Conservation (phyloP, 2,888 invertebrate species). For the Zaprionus lineosus region DNA sequence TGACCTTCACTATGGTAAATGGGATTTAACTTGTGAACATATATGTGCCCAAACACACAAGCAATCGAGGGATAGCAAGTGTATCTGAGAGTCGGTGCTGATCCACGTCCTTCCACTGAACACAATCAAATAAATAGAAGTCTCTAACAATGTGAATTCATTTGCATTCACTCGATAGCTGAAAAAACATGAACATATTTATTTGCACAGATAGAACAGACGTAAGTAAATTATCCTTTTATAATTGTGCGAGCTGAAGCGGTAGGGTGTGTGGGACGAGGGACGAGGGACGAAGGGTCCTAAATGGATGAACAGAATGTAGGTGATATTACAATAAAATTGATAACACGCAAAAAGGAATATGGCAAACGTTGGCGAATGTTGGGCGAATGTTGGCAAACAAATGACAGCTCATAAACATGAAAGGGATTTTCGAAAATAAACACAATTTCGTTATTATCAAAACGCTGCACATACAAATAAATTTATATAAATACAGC, state of each 20-base stretch:
- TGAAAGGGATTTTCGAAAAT: conserved; percentile 49
- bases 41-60: no score
- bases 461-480: conserved; percentile 57
- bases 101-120: no score
- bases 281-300: no score
- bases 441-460: conserved; percentile 49
- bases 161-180: no score
- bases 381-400: conserved; percentile 33
- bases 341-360: conserved; percentile 38
- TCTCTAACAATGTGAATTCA: no score
- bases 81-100: no score
- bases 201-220: conserved; percentile 28
- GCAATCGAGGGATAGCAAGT: no score
- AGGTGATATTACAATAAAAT: conserved; percentile 45
- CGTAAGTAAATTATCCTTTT: conserved; percentile 1
- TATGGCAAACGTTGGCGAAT: conserved; percentile 15
- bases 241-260: background rate
- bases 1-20: no score
- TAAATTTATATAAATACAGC: conserved; percentile 58
- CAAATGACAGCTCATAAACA: conserved; percentile 49
- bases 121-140: no score
- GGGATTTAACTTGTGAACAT: no score
- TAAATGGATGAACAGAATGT: conserved; percentile 10
- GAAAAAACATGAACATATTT: no score
- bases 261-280: background rate